phyloP scores from a whole-genome alignment of 2,888 invertebrate genomes.

The Branchellion lobata region DNA sequence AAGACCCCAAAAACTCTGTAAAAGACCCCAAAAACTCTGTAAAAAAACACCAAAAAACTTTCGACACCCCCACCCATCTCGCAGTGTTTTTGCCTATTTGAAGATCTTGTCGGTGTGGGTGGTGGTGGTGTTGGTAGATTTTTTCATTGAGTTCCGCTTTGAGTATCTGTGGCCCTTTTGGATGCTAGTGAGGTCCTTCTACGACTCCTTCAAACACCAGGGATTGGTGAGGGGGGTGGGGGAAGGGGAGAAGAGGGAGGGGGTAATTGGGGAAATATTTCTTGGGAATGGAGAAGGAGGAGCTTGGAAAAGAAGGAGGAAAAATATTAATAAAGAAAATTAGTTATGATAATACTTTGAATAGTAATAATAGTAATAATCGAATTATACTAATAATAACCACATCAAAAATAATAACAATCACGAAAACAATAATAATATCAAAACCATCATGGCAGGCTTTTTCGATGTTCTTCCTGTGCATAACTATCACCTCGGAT shows the following conservation, averaged over 20 bases:
- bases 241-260: too few relatives aligned
- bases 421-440: not conserved
- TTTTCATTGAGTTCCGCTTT: conserved; percentile 95
- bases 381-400: not conserved
- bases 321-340: not conserved
- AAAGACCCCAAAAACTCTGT: too few relatives aligned
- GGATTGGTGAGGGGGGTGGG: conserved; percentile 75
- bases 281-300: too few relatives aligned
- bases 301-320: not conserved
- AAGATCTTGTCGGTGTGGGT: conserved; percentile 94
- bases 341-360: too few relatives aligned
- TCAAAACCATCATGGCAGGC: conserved; percentile 69
- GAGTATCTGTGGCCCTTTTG: conserved; percentile 99
- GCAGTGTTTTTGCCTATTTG: conserved; percentile 87
- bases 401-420: not conserved
- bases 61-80: conserved; percentile 58
- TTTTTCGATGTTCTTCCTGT: conserved; percentile 95
- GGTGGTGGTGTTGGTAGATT: conserved; percentile 88
- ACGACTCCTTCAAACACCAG: conserved; percentile 96
- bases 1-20: too few relatives aligned
- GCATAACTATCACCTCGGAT: conserved; percentile 94
- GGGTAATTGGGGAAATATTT: too few relatives aligned
- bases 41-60: too few relatives aligned
- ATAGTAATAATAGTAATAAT: too few relatives aligned
- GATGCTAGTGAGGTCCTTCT: conserved; percentile 88